Base-by-base conservation (phyloP, 53 echinoderm and acorn worm genomes). In the Stichopus horrens region DNA sequence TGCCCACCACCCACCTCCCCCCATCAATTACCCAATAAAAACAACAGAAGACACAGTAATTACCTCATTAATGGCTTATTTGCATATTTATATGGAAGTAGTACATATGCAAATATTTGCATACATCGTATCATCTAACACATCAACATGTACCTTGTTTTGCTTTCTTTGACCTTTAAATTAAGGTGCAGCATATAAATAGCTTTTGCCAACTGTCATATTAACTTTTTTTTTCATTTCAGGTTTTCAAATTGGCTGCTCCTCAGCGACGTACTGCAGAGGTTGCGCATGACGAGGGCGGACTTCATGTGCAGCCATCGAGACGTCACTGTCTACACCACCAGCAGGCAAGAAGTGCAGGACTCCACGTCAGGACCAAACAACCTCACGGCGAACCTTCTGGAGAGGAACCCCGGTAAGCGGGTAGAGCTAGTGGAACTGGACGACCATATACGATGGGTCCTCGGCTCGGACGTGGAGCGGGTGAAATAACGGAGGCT, bases 211-310 rank as follows among this genome's bases (percentile, higher is more conserved):
- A 37, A 37, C 37, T 37, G 37, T 37, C 37, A 37, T 37, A 37
- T 37, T 37, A 37, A 37, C 37, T 37, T 71, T 20, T 13, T 13
- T 18, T 71, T 18, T 18, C 1, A n/a, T 68, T 68, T 74, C 90
- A 94, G 94, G 76, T 77, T 88, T 23, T 77, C 77, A 11, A 94
- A 94, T 78, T 94, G 94, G 94, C 86, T 92, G 53, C 58, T 94
- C 9, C 68, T 94, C 21, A 6, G 75, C 65, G 94, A 94, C 87
- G 89, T 94, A 23, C 75, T 71, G 13, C 74, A 89, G 83, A 60
- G 63, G 57, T 60, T 89, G 20, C 57, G 58, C 54, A 73, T 89
- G n/a, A 83, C 84, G 8, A 55, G 73, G 22, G 58, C 67, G 11
- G 74, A 92, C 71, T 89, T 92, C 85, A 20, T 89, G 11, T 74